Evolutionary conservation across 2,888 invertebrate species (phyloP).

Genomic region (Craniophora ligustri): DNA sequence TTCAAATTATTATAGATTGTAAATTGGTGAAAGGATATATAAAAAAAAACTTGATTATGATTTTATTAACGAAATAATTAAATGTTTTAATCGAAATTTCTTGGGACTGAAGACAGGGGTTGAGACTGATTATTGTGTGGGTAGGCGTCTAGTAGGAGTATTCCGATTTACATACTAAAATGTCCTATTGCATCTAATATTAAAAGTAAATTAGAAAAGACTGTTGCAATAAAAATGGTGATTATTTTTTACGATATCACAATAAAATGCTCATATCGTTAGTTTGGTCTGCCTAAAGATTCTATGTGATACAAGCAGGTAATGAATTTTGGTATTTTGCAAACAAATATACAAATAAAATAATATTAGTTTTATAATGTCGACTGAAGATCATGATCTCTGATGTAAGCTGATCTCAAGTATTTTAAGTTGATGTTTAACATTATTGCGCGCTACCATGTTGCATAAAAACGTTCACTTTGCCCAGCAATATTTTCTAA

Average conservation of each 20-base stretch:
- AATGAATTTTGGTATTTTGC: constrained; percentile 32
- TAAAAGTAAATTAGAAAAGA: constrained; percentile 26
- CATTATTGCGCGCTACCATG: constrained; percentile 40
- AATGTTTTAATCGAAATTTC: constrained; percentile 15
- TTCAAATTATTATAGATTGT: constrained; percentile 42
- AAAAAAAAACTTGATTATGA: constrained; percentile 63
- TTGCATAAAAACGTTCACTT: constrained; percentile 39
- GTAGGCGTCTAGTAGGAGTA: constrained; percentile 12
- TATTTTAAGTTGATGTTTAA: constrained; percentile 71
- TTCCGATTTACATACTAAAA: constrained; percentile 18
- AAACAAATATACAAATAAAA: constrained; percentile 46
- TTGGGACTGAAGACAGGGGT: constrained; percentile 28
- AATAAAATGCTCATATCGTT: constrained; percentile 47
- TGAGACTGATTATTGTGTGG: constrained; percentile 47
- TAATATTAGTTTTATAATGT: constrained; percentile 60
- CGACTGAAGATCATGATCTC: constrained; percentile 85
- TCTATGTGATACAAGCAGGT: constrained; percentile 46
- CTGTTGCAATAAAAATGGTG: constrained; percentile 15
- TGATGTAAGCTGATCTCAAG: constrained; percentile 80
- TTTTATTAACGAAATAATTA: constrained; percentile 16
- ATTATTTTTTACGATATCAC: constrained; percentile 16
- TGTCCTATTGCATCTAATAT: constrained; percentile 23
- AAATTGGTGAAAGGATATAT: constrained; percentile 59
- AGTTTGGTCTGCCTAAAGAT: constrained; percentile 44
- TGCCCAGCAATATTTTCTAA: not conserved